A percentile compares a stretch with the other conserved stretches of the same genome.
Conservation (phyloP, 2,113 vertebrate genomes). For the Xiphophorus hellerii region DNA sequence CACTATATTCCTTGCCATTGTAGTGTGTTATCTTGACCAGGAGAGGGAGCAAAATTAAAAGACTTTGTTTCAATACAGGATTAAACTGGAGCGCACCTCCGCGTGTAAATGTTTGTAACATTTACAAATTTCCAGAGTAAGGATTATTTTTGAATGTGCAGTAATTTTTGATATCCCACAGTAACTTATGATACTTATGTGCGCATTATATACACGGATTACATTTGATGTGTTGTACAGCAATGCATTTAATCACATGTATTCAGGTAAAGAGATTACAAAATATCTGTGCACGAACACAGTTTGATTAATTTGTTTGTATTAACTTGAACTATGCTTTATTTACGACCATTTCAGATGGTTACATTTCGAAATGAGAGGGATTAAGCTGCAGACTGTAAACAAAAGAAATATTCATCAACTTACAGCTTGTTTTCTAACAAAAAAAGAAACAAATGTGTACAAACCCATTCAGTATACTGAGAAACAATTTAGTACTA, state of each 20-base stretch:
- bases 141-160: background rate
- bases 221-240: background rate
- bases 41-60: conserved; percentile 52
- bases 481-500: no score
- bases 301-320: background rate
- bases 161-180: background rate
- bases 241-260: background rate
- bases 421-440: background rate
- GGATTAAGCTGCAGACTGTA: background rate
- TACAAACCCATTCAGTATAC: no score
- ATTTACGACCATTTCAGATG: no score
- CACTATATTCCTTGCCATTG: background rate
- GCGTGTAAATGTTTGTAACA: background rate
- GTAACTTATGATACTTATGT: background rate
- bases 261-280: background rate
- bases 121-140: background rate
- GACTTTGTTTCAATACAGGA: background rate
- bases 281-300: background rate
- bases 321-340: background rate
- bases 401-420: background rate
- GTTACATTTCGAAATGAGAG: background rate
- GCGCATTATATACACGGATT: background rate
- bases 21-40: conserved; percentile 23
- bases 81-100: background rate
- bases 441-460: no score